Percentiles rank a stretch among this genome's conserved stretches.
Evolutionary conservation across 1,140 invertebrate genomes (phyloP).

Genomic region (Holcopasites calliopsidis): DNA sequence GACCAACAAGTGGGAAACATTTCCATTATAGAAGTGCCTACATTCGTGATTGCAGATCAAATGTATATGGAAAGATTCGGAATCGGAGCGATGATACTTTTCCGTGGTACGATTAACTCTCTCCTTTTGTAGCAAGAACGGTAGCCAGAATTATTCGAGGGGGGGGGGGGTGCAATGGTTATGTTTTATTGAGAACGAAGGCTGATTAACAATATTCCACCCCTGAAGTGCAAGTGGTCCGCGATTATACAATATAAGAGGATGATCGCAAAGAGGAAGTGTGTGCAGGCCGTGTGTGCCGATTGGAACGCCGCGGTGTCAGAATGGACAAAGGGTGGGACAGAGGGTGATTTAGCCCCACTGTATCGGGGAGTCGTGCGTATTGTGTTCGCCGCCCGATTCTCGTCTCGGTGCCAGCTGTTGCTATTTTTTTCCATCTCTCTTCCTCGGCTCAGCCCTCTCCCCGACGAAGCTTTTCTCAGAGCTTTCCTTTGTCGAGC

Average conservation of each 20-base stretch:
- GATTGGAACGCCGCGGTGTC: constrained; percentile 28
- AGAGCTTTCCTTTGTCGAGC: constrained; percentile 51
- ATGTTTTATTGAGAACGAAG: not conserved
- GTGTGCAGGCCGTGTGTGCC: constrained; percentile 20
- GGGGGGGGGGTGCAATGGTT: too few relatives aligned
- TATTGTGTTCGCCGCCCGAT: constrained; percentile 51
- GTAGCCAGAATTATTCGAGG: too few relatives aligned
- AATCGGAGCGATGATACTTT: not conserved
- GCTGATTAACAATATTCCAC: constrained; percentile 22
- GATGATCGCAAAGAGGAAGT: constrained; percentile 35
- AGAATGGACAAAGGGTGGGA: not conserved
- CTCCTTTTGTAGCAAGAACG: not conserved
- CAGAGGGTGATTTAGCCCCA: constrained; percentile 23
- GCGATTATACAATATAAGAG: constrained; percentile 40
- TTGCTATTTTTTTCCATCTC: constrained; percentile 50
- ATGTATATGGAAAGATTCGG: not conserved
- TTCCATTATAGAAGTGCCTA: too few relatives aligned
- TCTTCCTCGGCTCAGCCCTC: not conserved
- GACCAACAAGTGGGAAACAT: too few relatives aligned
- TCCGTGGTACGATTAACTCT: not conserved
- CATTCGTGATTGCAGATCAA: not conserved
- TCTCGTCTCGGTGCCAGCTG: constrained; percentile 60
- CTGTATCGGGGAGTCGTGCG: constrained; percentile 13
- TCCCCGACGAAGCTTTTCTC: constrained; percentile 12
- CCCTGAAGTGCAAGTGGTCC: constrained; percentile 28